Base-by-base conservation (phyloP, 2,888 invertebrate species). In the Ligdia adustata region DNA sequence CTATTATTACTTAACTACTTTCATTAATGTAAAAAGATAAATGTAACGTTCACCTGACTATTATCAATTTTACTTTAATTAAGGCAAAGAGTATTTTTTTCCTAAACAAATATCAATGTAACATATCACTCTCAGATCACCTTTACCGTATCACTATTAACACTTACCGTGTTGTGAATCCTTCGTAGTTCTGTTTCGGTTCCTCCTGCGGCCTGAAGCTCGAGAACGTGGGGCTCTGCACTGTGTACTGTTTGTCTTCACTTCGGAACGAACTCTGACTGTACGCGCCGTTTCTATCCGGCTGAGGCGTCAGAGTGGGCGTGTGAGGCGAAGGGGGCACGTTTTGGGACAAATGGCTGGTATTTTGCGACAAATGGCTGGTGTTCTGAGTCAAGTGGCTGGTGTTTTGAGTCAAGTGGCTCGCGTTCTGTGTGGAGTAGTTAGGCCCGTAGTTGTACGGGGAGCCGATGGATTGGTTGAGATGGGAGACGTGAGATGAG, bases 91-190 rank as follows among this genome's bases (percentile, higher is more conserved):
- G n/a, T n/a, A n/a, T n/a, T n/a, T n/a, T n/a, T n/a, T n/a, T n/a
- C n/a, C n/a, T n/a, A n/a, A n/a, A n/a, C n/a, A n/a, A n/a, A n/a
- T n/a, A n/a, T n/a, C n/a, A 22, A 1, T 1, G 35, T 26, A 37
- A 26, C 11, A 37, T 26, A 37, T 11, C 2, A 6, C n/a, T n/a
- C 22, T 0, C 22, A 22, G 3, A n/a, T 6, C 4, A 22, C 4
- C 3, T 4, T 2, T n/a, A 4, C 4, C 22, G 7, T 22, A 9
- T 9, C 16, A 4, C 2, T 7, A 3, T 2, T 20, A 18, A 49
- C 26, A 66, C 91, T 90, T 57, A 93, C 93, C 93, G 93, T 39
- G 93, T 92, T 7, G 93, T 93, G 65, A 92, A 93, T 39, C 93
- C 93, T 65, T 93, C 93, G 65, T 93, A 93, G 56, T 88, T 92